phyloP scores from a whole-genome alignment of 2,888 invertebrate genomes.

The Pediacus dermestoides region DNA sequence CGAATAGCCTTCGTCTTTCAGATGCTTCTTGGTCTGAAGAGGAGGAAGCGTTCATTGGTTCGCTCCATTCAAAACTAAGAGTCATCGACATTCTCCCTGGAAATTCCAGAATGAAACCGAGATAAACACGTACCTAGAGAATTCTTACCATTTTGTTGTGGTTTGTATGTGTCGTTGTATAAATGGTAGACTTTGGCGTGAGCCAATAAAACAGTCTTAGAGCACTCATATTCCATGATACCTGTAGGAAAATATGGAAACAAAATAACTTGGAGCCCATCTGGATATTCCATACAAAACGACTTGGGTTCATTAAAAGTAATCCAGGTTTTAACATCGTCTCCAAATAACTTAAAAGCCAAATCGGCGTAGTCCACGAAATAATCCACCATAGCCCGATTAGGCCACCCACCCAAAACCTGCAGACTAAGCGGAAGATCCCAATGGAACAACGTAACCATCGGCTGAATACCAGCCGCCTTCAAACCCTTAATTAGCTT shows the following conservation, averaged over 20 bases:
- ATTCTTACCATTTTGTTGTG: slow-evolving; percentile 35
- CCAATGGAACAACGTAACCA: slow-evolving; percentile 45
- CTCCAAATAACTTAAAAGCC: slow-evolving; percentile 29
- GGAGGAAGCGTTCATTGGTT: slow-evolving; percentile 50
- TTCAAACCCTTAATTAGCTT: slow-evolving; percentile 67
- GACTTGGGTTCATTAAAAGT: slow-evolving; percentile 32
- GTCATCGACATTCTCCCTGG: slow-evolving; percentile 58
- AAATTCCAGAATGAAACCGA: too few relatives aligned
- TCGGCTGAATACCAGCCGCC: slow-evolving; percentile 54
- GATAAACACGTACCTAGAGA: too few relatives aligned
- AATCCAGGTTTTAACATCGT: slow-evolving; percentile 32
- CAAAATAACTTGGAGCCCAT: neutral
- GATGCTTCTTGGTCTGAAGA: slow-evolving; percentile 54
- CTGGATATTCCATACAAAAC: slow-evolving; percentile 15
- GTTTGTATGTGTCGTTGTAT: slow-evolving; percentile 46
- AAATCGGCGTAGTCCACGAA: slow-evolving; percentile 29
- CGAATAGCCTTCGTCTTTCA: slow-evolving; percentile 53
- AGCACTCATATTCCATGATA: slow-evolving; percentile 57
- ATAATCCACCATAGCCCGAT: slow-evolving; percentile 41
- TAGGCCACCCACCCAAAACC: slow-evolving; percentile 60
- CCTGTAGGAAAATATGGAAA: slow-evolving; percentile 35
- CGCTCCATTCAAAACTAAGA: slow-evolving; percentile 53
- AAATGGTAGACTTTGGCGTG: slow-evolving; percentile 50
- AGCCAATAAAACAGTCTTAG: slow-evolving; percentile 49
- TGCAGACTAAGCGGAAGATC: slow-evolving; percentile 40